Base-by-base conservation (phyloP, 1,140 invertebrate species). In the Drosophila sp. region DNA sequence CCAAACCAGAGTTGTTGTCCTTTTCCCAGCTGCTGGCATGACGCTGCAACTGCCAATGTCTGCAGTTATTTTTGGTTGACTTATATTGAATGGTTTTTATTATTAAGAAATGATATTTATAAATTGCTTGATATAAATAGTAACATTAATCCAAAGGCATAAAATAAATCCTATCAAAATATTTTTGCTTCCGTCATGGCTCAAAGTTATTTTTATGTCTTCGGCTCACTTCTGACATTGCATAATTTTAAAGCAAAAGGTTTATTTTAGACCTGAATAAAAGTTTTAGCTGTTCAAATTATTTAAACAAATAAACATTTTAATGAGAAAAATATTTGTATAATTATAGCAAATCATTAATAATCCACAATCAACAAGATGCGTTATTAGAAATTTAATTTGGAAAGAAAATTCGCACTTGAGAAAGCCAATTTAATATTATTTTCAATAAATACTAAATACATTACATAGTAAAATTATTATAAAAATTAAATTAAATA, bases 21-120 rank as follows among this genome's bases (percentile, higher is more conserved):
- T 29, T 17, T 38, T 62, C 60, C 60, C 75, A 76, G 47, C 73
- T 70, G 56, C 73, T 70, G 61, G 60, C 67, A 76, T 77, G 74
- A 77, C 56, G 56, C 47, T 44, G 63, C 58, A 70, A 23, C 35
- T 57, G 64, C 32, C 54, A 44, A 29, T 30, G 66, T 35, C 29
- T 44, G 17, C 32, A 27, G 77, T 77, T 66, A 38, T 58, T 57
- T 56, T 47, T 58, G 30, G 32, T 41, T 29, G 58, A 41, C 33
- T 58, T 76, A n/a, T 54, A 68, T 67, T 67, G 38, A 67, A 44
- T 58, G 41, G 32, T 61, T 33, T 66, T 67, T 61, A 61, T 67
- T 58, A 58, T 35, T 35, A 58, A 35, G 30, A 32, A 58, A 58
- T 58, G 56, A 58, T 58, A 35, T 35, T 58, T 58, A 58, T 35